Evolutionary conservation across 2,797 vertebrate genomes (phyloP).

Genomic region (Gambusia yucatana): DNA sequence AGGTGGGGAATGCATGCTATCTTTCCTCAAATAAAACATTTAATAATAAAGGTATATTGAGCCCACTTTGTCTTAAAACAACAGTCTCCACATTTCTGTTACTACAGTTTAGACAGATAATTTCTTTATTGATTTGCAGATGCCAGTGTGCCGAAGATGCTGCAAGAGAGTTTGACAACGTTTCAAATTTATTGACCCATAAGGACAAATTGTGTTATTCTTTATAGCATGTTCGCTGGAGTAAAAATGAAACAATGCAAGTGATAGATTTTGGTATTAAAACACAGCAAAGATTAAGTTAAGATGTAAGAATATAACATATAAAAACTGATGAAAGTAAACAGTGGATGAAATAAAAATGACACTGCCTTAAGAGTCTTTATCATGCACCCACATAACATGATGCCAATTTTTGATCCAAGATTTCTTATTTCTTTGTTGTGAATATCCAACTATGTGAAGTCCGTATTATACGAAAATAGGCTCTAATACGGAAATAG

Average conservation of each 20-base stretch:
- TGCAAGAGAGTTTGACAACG: not conserved
- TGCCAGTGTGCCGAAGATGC: not conserved
- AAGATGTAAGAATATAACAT: not conserved
- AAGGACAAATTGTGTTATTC: not conserved
- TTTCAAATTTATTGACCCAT: constrained; percentile 8
- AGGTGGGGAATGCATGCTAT: constrained; percentile 10
- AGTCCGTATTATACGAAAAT: not conserved
- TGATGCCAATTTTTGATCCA: not conserved
- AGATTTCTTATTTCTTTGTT: not conserved
- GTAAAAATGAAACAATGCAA: constrained; percentile 1
- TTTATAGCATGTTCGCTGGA: not conserved
- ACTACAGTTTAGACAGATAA: not conserved
- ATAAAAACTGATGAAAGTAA: constrained; percentile 4
- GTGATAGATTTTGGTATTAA: constrained; percentile 14
- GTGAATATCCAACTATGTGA: not conserved
- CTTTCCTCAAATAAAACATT: not conserved
- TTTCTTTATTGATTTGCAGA: not conserved
- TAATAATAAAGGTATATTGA: not conserved
- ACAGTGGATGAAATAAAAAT: not conserved
- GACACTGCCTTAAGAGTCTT: not conserved
- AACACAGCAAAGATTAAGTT: not conserved
- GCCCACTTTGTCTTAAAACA: not conserved
- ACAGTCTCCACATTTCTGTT: not conserved
- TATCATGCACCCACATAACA: not conserved
- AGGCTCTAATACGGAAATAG: too few species aligned